These are phyloP conservation scores for Proteles cristata DNA, from an alignment of 2,113 vertebrate genomes.

Conservation along the genomic window DNA sequence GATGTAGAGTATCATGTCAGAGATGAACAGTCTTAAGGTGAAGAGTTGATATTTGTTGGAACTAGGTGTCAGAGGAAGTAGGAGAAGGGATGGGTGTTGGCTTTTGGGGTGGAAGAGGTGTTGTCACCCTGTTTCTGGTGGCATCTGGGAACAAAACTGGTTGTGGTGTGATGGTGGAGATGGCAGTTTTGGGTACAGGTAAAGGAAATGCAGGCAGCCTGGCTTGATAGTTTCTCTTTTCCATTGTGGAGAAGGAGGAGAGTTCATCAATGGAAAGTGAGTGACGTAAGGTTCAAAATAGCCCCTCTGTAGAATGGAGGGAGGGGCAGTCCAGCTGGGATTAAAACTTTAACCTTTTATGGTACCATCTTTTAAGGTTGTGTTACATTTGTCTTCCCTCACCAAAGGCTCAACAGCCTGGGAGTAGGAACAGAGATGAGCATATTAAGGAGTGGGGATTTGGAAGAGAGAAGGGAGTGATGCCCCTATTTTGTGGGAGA, in stretches of 20 bases:
- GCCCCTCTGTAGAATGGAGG: not conserved
- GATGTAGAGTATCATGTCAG: not conserved
- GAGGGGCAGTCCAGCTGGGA: accelerated
- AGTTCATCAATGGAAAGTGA: not conserved
- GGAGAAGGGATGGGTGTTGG: not conserved
- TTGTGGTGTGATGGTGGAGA: not conserved
- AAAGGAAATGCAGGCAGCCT: not conserved
- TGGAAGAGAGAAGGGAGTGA: not conserved
- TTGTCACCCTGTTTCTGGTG: not conserved
- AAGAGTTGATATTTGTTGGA: not conserved
- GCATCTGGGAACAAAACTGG: not conserved
- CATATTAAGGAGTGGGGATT: not conserved
- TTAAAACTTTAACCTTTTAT: not conserved
- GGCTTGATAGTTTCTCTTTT: not conserved
- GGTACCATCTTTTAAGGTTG: not conserved
- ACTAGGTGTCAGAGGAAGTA: not conserved
- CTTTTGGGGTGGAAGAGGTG: not conserved
- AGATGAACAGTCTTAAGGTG: not conserved
- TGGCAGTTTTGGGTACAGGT: not conserved
- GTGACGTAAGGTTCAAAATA: not conserved
- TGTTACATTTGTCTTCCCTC: not conserved
- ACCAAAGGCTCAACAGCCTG: not conserved
- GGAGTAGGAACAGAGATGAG: not conserved
- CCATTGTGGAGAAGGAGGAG: not conserved
- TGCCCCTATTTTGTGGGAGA: not conserved